phyloP scores from a whole-genome alignment of 2,113 vertebrate species.

The Anser cygnoides region DNA sequence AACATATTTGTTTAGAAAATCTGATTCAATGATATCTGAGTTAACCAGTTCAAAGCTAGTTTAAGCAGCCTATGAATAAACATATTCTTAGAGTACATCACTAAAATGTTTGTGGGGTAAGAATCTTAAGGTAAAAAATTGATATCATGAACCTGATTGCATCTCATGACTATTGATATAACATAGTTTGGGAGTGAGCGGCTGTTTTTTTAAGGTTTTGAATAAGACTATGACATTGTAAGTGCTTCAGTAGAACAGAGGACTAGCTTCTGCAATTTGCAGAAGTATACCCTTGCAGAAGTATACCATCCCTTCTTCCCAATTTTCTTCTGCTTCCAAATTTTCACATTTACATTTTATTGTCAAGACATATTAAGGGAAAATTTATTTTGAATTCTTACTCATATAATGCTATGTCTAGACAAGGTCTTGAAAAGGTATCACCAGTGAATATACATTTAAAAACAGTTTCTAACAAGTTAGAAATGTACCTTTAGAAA shows the following conservation, averaged over 20 bases:
- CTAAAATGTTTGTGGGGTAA: not conserved
- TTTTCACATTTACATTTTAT: not conserved
- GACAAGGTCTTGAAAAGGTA: not conserved
- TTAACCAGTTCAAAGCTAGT: not conserved
- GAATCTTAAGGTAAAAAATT: not conserved
- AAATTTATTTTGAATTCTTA: not conserved
- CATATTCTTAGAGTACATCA: fast-evolving
- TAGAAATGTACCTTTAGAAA: constrained; percentile 31
- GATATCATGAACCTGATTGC: fast-evolving
- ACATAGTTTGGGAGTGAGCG: not conserved
- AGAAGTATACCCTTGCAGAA: not conserved
- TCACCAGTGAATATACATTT: not conserved
- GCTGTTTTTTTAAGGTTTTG: not conserved
- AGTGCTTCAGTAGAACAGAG: not conserved
- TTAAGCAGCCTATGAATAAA: not conserved
- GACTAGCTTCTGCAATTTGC: not conserved
- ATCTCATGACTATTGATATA: not conserved
- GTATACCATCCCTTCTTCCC: not conserved
- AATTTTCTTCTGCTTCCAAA: not conserved
- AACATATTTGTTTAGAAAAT: not conserved
- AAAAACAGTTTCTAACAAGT: not conserved
- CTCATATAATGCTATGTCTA: not conserved
- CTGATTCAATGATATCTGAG: not conserved
- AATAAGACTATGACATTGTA: not conserved
- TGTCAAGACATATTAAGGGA: not conserved